phyloP scores from a whole-genome alignment of 2,113 vertebrate genomes.

The Alouatta palliata region DNA sequence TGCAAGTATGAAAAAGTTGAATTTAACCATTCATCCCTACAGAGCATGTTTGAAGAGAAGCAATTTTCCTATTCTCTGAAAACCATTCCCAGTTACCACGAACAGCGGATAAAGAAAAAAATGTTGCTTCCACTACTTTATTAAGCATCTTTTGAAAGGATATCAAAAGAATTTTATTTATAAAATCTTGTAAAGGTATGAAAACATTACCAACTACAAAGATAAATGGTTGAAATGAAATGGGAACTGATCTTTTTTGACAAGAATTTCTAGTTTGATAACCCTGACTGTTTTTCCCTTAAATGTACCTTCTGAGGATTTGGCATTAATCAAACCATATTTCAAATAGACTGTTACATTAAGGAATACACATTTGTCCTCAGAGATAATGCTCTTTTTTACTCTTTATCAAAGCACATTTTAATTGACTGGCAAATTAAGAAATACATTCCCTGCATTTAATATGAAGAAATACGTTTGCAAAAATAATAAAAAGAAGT shows the following conservation, averaged over 20 bases:
- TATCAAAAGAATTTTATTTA: conserved; percentile 69
- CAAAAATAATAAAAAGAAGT: conserved; percentile 32
- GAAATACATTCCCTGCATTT: conserved; percentile 53
- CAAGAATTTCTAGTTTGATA: conserved; percentile 69
- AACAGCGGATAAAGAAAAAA: background rate
- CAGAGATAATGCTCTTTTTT: conserved; percentile 64
- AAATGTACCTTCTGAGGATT: conserved; percentile 49
- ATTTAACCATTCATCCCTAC: conserved; percentile 38
- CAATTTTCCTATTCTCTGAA: conserved; percentile 50
- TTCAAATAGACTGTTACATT: conserved; percentile 64
- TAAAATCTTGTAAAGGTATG: conserved; percentile 63
- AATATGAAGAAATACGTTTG: conserved; percentile 48
- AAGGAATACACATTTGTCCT: conserved; percentile 57
- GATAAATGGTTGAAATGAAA: conserved; percentile 60
- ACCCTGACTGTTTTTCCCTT: conserved; percentile 53
- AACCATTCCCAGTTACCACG: background rate
- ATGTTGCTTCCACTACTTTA: conserved; percentile 43
- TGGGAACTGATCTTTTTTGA: conserved; percentile 68
- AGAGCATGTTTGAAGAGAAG: conserved; percentile 48
- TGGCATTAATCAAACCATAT: conserved; percentile 60
- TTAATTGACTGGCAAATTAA: conserved; percentile 74
- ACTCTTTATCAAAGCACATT: conserved; percentile 66
- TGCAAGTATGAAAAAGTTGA: background rate
- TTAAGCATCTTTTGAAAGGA: conserved; percentile 69
- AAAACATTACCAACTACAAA: conserved; percentile 75